Base-by-base conservation (phyloP, 2,888 invertebrate species). In the Dynastes maya region DNA sequence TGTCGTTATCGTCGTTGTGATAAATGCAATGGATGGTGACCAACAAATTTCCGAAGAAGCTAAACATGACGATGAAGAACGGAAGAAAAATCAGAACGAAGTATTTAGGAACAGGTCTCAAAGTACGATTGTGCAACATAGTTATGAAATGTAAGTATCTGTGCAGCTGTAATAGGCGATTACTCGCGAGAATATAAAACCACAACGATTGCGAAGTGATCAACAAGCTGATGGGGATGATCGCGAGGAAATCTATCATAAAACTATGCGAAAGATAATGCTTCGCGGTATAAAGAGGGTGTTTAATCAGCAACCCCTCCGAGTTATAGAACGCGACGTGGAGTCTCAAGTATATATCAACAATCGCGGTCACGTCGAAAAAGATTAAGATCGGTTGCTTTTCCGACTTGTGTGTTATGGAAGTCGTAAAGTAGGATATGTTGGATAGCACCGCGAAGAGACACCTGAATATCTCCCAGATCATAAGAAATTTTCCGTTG, bases 321-420 rank as follows among this genome's bases (percentile, higher is more conserved):
- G 78, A 40, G 40, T 81, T 79, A 65, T 83, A 83, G 67, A 82
- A 83, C 37, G 79, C 79, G 9, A 83, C 78, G 68, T 83, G 83
- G 1, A 83, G n/a, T 22, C 83, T 68, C 8, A 83, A 9, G 37
- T 83, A 83, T 5, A 83, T 80, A 53, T 83, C 83, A 1, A 75
- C 8, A 22, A 79, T 78, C 22, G 80, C 80, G 65, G 79, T 79
- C 0, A 76, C 1, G 37, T 83, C 82, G 1, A 83, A 51, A 11
- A 80, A 51, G 2, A 77, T 16, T 11, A 72, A n/a, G 8, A 77
- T 4, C 11, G 29, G 27, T 6, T 11, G n/a, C 27, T 51, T 77
- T 45, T 37, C 29, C 0, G 63, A 27, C 22, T 22, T 58, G 1
- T 58, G 16, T 0, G 71, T 53, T 37, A 78, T 29, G 3, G 70